phyloP scores from a whole-genome alignment of 2,888 invertebrate species.

The Eudemis profundana region DNA sequence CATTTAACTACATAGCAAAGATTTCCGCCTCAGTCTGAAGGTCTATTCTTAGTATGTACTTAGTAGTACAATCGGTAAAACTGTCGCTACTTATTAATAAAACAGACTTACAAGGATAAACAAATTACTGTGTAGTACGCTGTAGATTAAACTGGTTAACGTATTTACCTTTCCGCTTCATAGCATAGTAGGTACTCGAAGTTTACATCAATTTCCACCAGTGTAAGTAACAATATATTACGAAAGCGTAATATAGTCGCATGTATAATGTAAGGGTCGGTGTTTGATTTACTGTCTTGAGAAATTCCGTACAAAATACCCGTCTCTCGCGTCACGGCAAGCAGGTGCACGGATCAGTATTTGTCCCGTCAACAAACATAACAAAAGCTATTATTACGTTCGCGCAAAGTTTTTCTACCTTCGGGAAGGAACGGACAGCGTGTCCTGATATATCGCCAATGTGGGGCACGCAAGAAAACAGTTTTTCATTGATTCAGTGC shows the following conservation, averaged over 20 bases:
- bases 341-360: slow-evolving; percentile 73
- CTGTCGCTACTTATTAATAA: too few species aligned
- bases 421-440: slow-evolving; percentile 51
- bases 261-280: slow-evolving; percentile 21
- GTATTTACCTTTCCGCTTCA: background rate
- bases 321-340: slow-evolving; percentile 66
- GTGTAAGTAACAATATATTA: slow-evolving; percentile 11
- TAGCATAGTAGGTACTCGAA: slow-evolving; percentile 10
- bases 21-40: too few species aligned
- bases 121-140: background rate
- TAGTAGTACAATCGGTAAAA: too few species aligned
- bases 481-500: slow-evolving; percentile 84
- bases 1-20: too few species aligned
- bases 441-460: slow-evolving; percentile 75
- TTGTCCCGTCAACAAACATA: slow-evolving; percentile 74
- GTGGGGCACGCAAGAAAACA: slow-evolving; percentile 81
- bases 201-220: slow-evolving; percentile 22
- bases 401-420: slow-evolving; percentile 52
- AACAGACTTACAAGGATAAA: slow-evolving; percentile 5
- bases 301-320: slow-evolving; percentile 61
- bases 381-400: slow-evolving; percentile 70
- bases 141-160: slow-evolving; percentile 6
- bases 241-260: slow-evolving; percentile 18
- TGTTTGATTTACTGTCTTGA: slow-evolving; percentile 40
- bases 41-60: too few species aligned